Base-by-base conservation (phyloP, 2,888 invertebrate species). In the Torymus auratus region DNA sequence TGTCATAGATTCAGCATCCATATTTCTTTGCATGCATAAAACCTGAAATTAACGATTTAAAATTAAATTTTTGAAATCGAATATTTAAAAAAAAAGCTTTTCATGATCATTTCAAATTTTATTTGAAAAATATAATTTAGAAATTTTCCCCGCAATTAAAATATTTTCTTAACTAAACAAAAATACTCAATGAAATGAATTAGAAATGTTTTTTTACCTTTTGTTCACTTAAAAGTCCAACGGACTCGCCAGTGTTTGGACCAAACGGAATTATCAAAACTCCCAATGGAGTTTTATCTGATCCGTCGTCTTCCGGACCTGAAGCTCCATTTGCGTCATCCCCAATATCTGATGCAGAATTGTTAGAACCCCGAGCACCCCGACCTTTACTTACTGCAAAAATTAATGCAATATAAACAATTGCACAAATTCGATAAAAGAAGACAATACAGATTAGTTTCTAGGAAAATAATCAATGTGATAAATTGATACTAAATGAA, bases 221-320 rank as follows among this genome's bases (percentile, higher is more conserved):
- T 80, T 94, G 93, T 89, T 95, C 95, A 5, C 94, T 93, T 12
- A 94, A 88, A 84, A 95, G 92, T 41, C 95, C 95, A 15, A 95
- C 92, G 84, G 93, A 94, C 84, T 94, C 94, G 56, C 92, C 93
- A 41, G 92, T 91, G 20, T 91, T 92, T 73, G 92, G 92, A 15
- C 92, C 93, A 74, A 96, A 92, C 20, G 95, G 94, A 85, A 96
- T 94, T 60, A 96, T 93, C 23, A 96, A 91, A n/a, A 96, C 95
- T 3, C 92, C 91, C 81, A 92, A 92, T 23, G 88, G 87, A 56
- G 86, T 89, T 83, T 89, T 91, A 72, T 89, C 89, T 12, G 83
- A 71, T 28, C 83, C 78, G 58, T 91, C 91, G 13, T 90, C 91
- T 78, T 90, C 91, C 3, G 86, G 78, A 11, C 87, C 86, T 4